Percentiles rank a stretch among this genome's conserved stretches.
phyloP scores from a whole-genome alignment of 2,888 invertebrate genomes.

The Drosophila tripunctata region DNA sequence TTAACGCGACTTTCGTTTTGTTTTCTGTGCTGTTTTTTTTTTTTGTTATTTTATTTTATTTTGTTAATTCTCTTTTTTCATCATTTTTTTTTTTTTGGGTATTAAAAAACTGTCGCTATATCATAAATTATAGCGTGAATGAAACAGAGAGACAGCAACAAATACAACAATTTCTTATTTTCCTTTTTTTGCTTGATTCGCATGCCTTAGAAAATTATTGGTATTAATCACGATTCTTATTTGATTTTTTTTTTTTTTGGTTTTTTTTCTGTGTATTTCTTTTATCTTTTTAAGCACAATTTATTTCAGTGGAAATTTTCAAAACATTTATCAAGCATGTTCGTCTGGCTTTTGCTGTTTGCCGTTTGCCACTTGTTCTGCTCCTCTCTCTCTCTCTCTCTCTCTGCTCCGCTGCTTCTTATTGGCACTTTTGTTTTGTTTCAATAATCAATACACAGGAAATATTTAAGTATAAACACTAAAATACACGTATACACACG shows the following conservation, averaged over 20 bases:
- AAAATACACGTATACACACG: conserved; percentile 12
- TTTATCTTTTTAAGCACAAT: conserved; percentile 14
- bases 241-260: conserved; percentile 3
- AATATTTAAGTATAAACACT: conserved; percentile 35
- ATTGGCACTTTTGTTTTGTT: conserved; percentile 38
- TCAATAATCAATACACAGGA: conserved; percentile 30
- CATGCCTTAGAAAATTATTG: conserved; percentile 54
- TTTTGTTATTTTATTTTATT: conserved; percentile 25
- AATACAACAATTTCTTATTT: conserved; percentile 29
- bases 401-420: conserved; percentile 11
- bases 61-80: conserved; percentile 14
- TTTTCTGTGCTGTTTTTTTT: conserved; percentile 38
- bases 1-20: conserved; percentile 59
- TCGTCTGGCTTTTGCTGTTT: conserved; percentile 4
- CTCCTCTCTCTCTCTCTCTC: conserved; percentile 5
- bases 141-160: conserved; percentile 31
- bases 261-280: conserved; percentile 5
- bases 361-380: too few relatives aligned
- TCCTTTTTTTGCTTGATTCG: conserved; percentile 33
- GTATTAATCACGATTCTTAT: conserved; percentile 38
- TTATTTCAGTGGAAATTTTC: conserved; percentile 34
- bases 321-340: conserved; percentile 37
- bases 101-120: conserved; percentile 56
- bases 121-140: conserved; percentile 60
- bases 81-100: conserved; percentile 10